Percentiles rank a stretch among this genome's conserved stretches.
Evolutionary conservation across 2,113 vertebrate species (phyloP).

Genomic region (Crotalus tigris): DNA sequence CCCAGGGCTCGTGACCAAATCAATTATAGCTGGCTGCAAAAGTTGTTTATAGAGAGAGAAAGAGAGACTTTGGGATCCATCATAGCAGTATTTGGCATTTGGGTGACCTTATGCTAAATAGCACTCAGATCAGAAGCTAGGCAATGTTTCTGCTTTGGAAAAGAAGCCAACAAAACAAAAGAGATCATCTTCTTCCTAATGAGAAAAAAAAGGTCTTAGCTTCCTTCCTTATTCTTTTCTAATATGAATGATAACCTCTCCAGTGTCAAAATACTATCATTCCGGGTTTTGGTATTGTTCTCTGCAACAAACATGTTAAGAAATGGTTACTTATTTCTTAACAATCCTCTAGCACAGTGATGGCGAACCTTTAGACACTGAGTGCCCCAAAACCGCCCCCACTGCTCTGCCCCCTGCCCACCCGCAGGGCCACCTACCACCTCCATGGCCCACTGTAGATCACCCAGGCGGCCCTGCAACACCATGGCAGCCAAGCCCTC

Average conservation of each 20-base stretch:
- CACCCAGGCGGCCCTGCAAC: no score
- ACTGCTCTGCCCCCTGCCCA: no score
- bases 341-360: neutral
- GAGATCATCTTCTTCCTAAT: neutral
- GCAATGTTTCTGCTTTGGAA: neutral
- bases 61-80: neutral
- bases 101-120: slow-evolving; percentile 7
- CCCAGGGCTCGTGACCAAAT: slow-evolving; percentile 15
- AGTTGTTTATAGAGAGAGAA: neutral
- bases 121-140: neutral
- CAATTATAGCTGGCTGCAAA: slow-evolving; percentile 31
- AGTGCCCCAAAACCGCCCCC: no score
- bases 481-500: no score
- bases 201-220: neutral
- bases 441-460: no score
- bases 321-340: accelerated
- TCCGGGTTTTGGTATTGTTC: neutral
- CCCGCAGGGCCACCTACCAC: no score
- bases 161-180: neutral
- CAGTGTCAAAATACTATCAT: neutral
- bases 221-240: neutral
- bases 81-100: slow-evolving; percentile 5
- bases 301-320: neutral
- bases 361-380: no score
- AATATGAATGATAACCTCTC: neutral